phyloP scores from a whole-genome alignment of 2,113 vertebrate genomes.

The Odontesthes bonariensis region DNA sequence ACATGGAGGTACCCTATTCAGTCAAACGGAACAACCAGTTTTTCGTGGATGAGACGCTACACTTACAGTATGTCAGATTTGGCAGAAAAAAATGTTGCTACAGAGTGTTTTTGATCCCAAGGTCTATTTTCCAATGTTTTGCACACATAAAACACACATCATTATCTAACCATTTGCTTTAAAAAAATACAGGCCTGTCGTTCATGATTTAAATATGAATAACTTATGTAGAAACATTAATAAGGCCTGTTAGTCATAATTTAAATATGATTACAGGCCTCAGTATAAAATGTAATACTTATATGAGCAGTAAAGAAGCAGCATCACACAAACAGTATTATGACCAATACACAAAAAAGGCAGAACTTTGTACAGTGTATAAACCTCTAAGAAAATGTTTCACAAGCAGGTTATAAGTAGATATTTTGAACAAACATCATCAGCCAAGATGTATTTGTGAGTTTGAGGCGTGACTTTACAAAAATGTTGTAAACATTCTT shows the following conservation, averaged over 20 bases:
- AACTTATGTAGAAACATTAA: constrained; percentile 75
- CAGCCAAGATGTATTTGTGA: constrained; percentile 33
- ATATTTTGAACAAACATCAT: constrained; percentile 31
- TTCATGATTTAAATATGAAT: constrained; percentile 85
- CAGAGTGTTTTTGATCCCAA: constrained; percentile 31
- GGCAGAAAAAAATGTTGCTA: constrained; percentile 54
- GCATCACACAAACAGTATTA: constrained; percentile 60
- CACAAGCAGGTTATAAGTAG: constrained; percentile 58
- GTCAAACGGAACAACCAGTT: constrained; percentile 47
- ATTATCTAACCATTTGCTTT: constrained; percentile 33
- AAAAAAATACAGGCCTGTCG: constrained; percentile 80
- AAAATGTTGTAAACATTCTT: constrained; percentile 66
- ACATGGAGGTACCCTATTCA: constrained; percentile 54
- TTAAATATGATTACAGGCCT: constrained; percentile 84
- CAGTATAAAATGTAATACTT: constrained; percentile 71
- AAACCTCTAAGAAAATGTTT: constrained; percentile 64
- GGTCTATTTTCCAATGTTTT: constrained; percentile 35
- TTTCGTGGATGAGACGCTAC: constrained; percentile 46
- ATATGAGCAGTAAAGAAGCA: constrained; percentile 71
- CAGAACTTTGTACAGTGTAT: constrained; percentile 71
- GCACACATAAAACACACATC: constrained; percentile 37
- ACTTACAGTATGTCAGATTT: constrained; percentile 38
- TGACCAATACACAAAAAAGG: constrained; percentile 61
- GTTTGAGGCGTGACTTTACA: constrained; percentile 61
- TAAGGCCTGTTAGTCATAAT: constrained; percentile 84